phyloP scores from a whole-genome alignment of 1,140 invertebrate genomes.

The Zaprionus ornatus region DNA sequence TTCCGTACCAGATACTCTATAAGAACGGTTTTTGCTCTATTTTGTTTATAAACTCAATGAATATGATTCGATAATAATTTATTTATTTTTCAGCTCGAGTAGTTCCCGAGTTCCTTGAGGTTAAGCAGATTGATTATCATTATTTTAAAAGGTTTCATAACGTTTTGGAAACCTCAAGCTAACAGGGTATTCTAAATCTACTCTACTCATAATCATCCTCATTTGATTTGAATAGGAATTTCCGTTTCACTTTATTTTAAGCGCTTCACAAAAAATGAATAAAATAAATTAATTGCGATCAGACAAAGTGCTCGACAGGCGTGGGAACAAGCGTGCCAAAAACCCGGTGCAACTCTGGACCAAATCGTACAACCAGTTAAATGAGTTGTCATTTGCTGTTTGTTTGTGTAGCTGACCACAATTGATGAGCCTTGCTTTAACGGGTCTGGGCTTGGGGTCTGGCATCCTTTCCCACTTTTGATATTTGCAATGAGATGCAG shows the following conservation, averaged over 20 bases:
- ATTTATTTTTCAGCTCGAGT: background rate
- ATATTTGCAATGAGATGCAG: constrained; percentile 56
- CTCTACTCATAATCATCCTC: background rate
- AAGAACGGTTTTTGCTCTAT: background rate
- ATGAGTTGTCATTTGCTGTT: constrained; percentile 8
- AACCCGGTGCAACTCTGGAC: constrained; percentile 10
- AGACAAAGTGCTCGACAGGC: constrained; percentile 43
- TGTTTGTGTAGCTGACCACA: constrained; percentile 36
- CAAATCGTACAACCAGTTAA: constrained; percentile 22
- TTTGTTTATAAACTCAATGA: too few species aligned
- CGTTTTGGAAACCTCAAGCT: background rate
- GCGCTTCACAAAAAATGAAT: background rate
- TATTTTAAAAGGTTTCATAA: too few species aligned
- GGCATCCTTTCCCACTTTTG: constrained; percentile 61
- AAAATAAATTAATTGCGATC: constrained; percentile 42
- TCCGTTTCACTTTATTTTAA: background rate
- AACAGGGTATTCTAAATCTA: background rate
- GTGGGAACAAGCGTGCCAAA: constrained; percentile 62
- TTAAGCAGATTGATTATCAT: background rate
- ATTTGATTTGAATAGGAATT: background rate
- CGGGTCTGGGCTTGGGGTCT: constrained; percentile 20
- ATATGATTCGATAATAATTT: too few species aligned
- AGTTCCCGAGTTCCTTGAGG: background rate
- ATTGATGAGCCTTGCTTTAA: constrained; percentile 38
- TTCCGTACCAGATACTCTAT: background rate